These are phyloP conservation scores for Prionailurus viverrinus DNA, from an alignment of 2,113 vertebrate species.

Conservation along the genomic window DNA sequence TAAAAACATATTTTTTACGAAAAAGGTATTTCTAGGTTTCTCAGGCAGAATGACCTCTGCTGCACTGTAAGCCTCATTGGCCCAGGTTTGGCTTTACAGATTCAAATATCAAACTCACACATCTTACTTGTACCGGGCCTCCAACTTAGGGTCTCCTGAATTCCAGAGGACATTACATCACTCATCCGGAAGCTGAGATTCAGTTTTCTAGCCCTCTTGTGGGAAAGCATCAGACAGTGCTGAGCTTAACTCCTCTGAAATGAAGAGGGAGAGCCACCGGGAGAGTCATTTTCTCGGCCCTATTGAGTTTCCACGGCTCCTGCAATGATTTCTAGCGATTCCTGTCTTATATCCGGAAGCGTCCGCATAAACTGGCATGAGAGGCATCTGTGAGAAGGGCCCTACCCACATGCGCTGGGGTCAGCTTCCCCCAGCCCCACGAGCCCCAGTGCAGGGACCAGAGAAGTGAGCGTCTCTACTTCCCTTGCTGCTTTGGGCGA, in stretches of 20 bases:
- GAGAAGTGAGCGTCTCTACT: background rate
- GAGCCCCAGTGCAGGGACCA: background rate
- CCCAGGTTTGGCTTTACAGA: conserved; percentile 20
- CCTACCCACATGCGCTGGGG: background rate
- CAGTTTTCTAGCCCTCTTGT: background rate
- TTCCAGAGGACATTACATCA: background rate
- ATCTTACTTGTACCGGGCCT: background rate
- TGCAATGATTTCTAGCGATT: background rate
- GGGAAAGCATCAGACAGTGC: background rate
- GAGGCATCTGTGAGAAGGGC: background rate
- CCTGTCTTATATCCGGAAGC: background rate
- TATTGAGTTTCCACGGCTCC: background rate
- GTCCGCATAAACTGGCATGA: background rate
- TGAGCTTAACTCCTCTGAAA: background rate
- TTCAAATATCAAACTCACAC: background rate
- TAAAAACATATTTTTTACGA: background rate
- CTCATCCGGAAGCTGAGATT: background rate
- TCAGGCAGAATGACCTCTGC: background rate
- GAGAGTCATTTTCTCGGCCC: background rate
- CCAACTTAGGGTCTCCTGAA: background rate
- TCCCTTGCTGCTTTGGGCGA: conserved; percentile 5
- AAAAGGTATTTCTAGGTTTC: background rate
- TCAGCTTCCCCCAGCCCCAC: background rate
- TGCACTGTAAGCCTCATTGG: background rate
- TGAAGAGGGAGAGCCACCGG: background rate